These are phyloP conservation scores for Gulo gulo DNA, from an alignment of 2,113 vertebrate genomes.

Conservation along the genomic window DNA sequence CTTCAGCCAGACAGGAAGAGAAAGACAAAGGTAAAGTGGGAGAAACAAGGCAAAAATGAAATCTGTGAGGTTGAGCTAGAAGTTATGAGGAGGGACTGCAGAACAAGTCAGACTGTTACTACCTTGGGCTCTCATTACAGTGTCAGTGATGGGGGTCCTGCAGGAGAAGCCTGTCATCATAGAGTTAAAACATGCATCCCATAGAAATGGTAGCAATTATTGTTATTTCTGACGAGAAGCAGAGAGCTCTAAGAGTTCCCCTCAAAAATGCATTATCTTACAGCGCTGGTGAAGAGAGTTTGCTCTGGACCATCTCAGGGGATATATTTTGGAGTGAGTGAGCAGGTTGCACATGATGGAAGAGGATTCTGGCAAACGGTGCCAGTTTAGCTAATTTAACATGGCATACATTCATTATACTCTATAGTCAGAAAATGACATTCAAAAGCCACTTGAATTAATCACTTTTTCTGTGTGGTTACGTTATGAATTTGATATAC, in stretches of 20 bases:
- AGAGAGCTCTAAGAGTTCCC: background rate
- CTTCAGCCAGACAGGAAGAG: background rate
- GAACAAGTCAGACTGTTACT: background rate
- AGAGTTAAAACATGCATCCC: background rate
- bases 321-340: background rate
- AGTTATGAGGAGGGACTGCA: background rate
- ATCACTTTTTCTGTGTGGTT: background rate
- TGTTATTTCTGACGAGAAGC: background rate
- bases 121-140: background rate
- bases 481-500: background rate
- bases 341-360: background rate
- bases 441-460: background rate
- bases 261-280: background rate
- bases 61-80: background rate
- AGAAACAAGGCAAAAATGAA: background rate
- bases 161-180: background rate
- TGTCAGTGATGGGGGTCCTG: background rate
- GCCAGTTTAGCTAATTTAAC: background rate
- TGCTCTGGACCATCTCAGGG: background rate
- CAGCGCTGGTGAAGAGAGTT: background rate
- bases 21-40: background rate
- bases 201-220: background rate
- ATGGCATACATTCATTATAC: background rate
- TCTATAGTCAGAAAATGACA: background rate
- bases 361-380: background rate